phyloP scores from a whole-genome alignment of 2,113 vertebrate species.

The Podilymbus podiceps region DNA sequence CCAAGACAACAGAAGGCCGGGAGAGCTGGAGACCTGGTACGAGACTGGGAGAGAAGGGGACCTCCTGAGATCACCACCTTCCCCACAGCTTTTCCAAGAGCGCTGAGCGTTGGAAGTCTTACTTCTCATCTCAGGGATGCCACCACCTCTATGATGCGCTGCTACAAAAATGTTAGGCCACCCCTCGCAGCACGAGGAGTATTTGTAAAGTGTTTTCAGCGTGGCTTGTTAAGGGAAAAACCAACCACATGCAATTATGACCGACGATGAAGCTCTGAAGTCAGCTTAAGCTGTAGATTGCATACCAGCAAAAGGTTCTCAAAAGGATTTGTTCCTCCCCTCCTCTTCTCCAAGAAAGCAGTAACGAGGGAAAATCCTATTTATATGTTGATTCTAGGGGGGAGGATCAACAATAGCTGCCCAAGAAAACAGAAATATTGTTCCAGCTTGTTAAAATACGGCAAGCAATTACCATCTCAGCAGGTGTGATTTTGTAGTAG shows the following conservation, averaged over 20 bases:
- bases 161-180: too few species aligned
- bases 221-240: neutral
- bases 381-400: neutral
- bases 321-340: neutral
- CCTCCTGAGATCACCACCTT: neutral
- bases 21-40: neutral
- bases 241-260: neutral
- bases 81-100: neutral
- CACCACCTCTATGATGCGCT: fast-evolving
- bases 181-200: neutral
- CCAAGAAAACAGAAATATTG: neutral
- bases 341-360: neutral
- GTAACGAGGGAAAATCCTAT: neutral
- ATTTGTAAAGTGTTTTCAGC: neutral
- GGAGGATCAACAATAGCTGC: neutral
- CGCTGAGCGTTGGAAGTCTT: neutral
- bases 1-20: neutral
- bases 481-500: neutral
- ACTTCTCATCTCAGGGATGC: neutral
- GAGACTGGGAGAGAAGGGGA: neutral
- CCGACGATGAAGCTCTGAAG: neutral
- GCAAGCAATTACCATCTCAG: neutral
- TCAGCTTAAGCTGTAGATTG: neutral
- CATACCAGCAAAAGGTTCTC: neutral
- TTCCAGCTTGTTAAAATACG: neutral